Conservation (phyloP, 1,140 invertebrate species). For the Eriosoma lanigerum region DNA sequence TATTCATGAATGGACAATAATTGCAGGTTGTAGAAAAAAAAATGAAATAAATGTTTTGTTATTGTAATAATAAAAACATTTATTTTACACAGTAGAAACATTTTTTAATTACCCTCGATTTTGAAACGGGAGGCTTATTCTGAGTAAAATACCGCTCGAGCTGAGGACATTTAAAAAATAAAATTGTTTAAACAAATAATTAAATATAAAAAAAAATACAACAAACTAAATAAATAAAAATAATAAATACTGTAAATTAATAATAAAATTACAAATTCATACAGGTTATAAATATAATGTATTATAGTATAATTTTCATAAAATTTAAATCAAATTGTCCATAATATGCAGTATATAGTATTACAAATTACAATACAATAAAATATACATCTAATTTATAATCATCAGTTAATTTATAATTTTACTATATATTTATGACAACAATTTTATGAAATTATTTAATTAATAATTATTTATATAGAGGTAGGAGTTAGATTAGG, state of each 20-base stretch:
- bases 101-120: constrained; percentile 67
- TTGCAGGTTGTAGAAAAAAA: constrained; percentile 17
- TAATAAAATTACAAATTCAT: too few species aligned
- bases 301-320: not conserved
- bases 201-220: not conserved
- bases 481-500: too few species aligned
- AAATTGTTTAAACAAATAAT: constrained; percentile 50
- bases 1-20: constrained; percentile 8
- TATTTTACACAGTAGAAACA: constrained; percentile 7
- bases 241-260: not conserved
- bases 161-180: constrained; percentile 59
- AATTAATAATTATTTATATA: too few species aligned
- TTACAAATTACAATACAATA: too few species aligned
- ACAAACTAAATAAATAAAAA: not conserved
- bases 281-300: not conserved
- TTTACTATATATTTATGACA: too few species aligned
- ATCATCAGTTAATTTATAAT: too few species aligned
- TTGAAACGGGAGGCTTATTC: constrained; percentile 74
- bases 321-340: too few species aligned
- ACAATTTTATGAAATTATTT: too few species aligned
- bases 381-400: too few species aligned
- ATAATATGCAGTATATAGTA: too few species aligned
- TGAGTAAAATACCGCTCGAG: constrained; percentile 94
- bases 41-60: constrained; percentile 30
- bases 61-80: constrained; percentile 20